A percentile compares a stretch with the other conserved stretches of the same genome.
phyloP scores from a whole-genome alignment of 2,797 vertebrate species.

The Phalanger gymnotis region DNA sequence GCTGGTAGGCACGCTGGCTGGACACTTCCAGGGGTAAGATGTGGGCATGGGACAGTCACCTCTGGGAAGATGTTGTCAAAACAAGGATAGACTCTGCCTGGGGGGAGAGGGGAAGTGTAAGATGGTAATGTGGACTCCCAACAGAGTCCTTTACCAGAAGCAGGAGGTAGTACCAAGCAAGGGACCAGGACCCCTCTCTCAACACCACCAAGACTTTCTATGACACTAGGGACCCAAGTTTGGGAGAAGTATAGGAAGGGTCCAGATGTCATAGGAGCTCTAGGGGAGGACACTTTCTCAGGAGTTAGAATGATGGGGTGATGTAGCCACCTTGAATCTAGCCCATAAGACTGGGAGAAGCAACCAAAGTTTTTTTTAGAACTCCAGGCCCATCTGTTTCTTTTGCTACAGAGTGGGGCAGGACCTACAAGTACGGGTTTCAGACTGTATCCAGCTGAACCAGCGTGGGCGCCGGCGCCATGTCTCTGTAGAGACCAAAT shows the following conservation, averaged over 20 bases:
- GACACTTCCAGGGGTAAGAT: constrained; percentile 49
- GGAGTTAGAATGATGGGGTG: no score
- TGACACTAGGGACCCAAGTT: not conserved
- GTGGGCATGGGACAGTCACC: not conserved
- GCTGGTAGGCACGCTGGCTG: constrained; percentile 89
- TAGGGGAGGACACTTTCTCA: not conserved
- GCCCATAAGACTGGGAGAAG: not conserved
- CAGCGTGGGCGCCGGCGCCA: constrained; percentile 71
- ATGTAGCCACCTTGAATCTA: not conserved
- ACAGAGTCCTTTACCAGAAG: not conserved
- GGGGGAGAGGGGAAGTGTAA: accelerated
- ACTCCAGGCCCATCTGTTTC: not conserved
- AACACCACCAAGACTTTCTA: not conserved
- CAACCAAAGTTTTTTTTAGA: not conserved
- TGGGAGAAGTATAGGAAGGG: not conserved
- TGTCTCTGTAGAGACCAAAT: constrained; percentile 72
- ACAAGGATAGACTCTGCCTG: not conserved
- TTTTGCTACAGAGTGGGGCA: constrained; percentile 71
- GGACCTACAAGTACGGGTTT: constrained; percentile 78
- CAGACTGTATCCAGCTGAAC: constrained; percentile 82
- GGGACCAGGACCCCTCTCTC: not conserved
- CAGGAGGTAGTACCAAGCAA: not conserved
- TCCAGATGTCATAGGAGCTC: not conserved
- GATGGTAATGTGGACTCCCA: not conserved
- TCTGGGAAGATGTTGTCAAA: not conserved